Evolutionary conservation across 2,113 vertebrate species (phyloP), one percentile per base, ranked within the genome.

Genomic region (Cavia porcellus): DNA sequence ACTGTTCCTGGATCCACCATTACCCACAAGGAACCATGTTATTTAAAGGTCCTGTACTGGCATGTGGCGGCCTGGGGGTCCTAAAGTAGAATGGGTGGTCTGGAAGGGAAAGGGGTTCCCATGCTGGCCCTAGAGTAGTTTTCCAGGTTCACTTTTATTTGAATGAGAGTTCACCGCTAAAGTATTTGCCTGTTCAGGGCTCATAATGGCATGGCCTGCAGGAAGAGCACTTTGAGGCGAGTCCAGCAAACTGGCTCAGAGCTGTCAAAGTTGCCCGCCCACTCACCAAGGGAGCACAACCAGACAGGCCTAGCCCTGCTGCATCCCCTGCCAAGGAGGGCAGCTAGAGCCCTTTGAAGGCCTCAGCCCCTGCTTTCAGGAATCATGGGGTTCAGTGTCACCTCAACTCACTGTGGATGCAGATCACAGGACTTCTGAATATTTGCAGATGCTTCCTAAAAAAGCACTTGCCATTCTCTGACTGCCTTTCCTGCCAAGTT

Each of bases 171-270:
- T 35, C 35, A 17, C 35, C 2, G 17, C 68, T 66, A 0, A 79
- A 42, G 77, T 0, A 10, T 9, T 15, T 72, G 64, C 64, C 59
- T 85, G 57, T 28, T 42, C 72, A n/a, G 50, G 57, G n/a, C 35
- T 61, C 77, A 0, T 0, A 10, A 64, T 19, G 55, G 72, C 66
- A n/a, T 0, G 9, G 5, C 32, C 4, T 38, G 7, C 9, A 9
- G 77, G 61, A 38, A 3, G 38, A 77, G n/a, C 24, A 55, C 75
- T 4, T 14, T 32, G 0, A 47, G n/a, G 70, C 30, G 57, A 52
- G 45, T 52, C 50, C 66, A 8, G 55, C 32, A 38, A 74, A n/a
- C 79, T 15, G 25, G 77, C 3, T 55, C 24, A 81, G 38, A 62
- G 50, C 19, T n/a, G 64, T 19, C 59, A 80, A 80, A 32, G n/a